Evolutionary conservation across 2,888 invertebrate species (phyloP).

Genomic region (Oeneis ivallda): DNA sequence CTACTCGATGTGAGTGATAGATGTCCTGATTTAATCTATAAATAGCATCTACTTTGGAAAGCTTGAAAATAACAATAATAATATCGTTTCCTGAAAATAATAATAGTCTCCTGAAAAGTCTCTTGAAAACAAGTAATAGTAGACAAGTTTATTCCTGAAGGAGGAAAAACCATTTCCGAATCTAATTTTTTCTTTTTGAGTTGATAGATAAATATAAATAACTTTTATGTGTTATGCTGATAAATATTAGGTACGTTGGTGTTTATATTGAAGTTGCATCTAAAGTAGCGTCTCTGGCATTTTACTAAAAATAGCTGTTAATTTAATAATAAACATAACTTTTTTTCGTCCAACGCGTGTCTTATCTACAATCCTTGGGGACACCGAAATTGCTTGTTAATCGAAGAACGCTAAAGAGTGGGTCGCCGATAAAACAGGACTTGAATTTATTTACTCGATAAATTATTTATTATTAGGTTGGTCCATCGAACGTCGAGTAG

Average conservation of each 20-base stretch:
- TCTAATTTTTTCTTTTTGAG: neutral
- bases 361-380: slow-evolving; percentile 48
- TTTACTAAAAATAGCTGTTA: neutral
- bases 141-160: no score
- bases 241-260: no score
- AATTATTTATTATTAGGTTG: slow-evolving; percentile 17
- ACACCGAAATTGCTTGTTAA: slow-evolving; percentile 51
- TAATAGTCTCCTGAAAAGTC: no score
- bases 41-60: neutral
- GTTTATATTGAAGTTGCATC: no score
- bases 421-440: slow-evolving; percentile 27
- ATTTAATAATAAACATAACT: neutral
- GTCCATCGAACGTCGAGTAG: neutral
- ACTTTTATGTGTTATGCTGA: no score
- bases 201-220: neutral
- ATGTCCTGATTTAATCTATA: neutral
- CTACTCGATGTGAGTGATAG: neutral
- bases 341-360: slow-evolving; percentile 44
- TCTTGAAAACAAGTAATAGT: no score
- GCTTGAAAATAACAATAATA: neutral
- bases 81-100: no score
- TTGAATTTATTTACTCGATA: slow-evolving; percentile 35
- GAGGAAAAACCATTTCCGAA: no score
- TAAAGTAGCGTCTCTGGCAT: neutral
- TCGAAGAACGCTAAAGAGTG: slow-evolving; percentile 36